phyloP scores from a whole-genome alignment of 2,113 vertebrate species.

The Jacana jacana region DNA sequence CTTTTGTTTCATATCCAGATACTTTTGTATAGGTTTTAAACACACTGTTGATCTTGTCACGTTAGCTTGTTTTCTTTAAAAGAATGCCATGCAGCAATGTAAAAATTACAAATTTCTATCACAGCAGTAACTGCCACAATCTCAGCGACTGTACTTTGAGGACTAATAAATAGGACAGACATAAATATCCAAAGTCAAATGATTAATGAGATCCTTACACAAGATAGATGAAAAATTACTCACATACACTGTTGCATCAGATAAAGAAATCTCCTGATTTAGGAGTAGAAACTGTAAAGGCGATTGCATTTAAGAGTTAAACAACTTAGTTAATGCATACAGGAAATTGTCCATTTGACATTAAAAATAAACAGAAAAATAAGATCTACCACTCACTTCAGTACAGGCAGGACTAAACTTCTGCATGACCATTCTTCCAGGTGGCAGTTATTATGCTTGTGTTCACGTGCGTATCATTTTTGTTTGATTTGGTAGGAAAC shows the following conservation, averaged over 20 bases:
- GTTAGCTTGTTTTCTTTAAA: neutral
- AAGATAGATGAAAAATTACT: neutral
- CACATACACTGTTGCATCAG: neutral
- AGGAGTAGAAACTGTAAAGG: neutral
- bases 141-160: neutral
- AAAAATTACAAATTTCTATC: neutral
- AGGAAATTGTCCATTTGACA: neutral
- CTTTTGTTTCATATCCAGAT: neutral
- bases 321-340: neutral
- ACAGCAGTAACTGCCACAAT: neutral
- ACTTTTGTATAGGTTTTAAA: neutral
- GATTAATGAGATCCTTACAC: neutral
- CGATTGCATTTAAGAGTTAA: neutral
- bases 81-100: neutral
- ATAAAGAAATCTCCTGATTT: neutral
- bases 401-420: neutral
- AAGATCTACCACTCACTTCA: neutral
- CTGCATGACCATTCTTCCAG: neutral
- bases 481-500: slow-evolving; percentile 5
- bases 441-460: neutral
- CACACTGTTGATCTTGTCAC: neutral
- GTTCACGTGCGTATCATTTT: neutral
- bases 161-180: neutral
- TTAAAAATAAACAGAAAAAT: neutral
- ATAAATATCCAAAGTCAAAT: neutral